Evolutionary conservation across 1,140 invertebrate species (phyloP).

Genomic region (Brevipalpus yothersi): DNA sequence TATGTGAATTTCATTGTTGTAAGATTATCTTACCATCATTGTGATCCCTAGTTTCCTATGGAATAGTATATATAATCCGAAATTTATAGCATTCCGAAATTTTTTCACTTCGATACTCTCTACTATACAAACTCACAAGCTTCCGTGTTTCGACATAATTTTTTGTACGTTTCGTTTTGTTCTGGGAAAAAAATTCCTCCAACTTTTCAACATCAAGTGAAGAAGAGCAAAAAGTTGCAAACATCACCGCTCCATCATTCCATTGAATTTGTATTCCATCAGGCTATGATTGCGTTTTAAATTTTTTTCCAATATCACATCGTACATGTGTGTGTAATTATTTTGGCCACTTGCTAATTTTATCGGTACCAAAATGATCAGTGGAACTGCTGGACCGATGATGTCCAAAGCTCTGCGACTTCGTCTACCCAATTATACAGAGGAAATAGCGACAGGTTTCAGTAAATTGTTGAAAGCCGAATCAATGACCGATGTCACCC

Average conservation of each 20-base stretch:
- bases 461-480: not conserved
- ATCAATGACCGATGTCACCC: slow-evolving; percentile 1
- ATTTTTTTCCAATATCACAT: not conserved
- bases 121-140: too few relatives aligned
- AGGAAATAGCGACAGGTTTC: not conserved
- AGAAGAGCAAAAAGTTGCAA: too few relatives aligned
- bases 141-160: too few relatives aligned
- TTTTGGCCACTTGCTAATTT: not conserved
- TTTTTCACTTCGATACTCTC: too few relatives aligned
- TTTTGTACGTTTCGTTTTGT: too few relatives aligned
- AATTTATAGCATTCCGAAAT: too few relatives aligned
- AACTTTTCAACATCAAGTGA: too few relatives aligned
- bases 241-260: not conserved
- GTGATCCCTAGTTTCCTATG: not conserved
- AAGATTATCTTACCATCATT: not conserved
- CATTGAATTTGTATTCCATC: not conserved
- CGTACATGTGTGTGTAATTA: not conserved
- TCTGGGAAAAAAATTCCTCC: too few relatives aligned
- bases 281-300: not conserved
- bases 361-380: not conserved
- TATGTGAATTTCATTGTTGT: not conserved
- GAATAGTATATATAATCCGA: too few relatives aligned
- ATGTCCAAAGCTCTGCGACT: not conserved
- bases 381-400: not conserved
- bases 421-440: not conserved